Percentiles rank a stretch among this genome's conserved stretches.
phyloP scores from a whole-genome alignment of 37 sponge, comb jelly and placozoan species.

The Chondrilla cf. caribensis region DNA sequence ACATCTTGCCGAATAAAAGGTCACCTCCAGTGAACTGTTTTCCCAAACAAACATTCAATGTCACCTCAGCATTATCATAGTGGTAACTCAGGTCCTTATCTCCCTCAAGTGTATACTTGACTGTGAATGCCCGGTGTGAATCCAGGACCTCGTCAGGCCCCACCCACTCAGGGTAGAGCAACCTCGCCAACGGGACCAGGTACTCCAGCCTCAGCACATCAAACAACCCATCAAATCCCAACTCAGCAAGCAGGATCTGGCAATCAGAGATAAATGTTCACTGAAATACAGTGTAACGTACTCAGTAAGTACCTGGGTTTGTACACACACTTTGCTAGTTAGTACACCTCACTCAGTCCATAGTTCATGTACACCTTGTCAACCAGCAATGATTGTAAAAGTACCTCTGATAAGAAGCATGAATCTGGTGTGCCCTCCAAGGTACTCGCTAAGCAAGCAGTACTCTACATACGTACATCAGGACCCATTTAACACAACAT shows the following conservation, averaged over 20 bases:
- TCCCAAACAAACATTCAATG: conserved; percentile 81
- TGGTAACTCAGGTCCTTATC: conserved; percentile 75
- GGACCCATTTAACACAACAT: too few species aligned
- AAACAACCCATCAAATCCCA: conserved; percentile 75
- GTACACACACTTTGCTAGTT: neutral
- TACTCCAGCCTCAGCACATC: conserved; percentile 39
- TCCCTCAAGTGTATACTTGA: conserved; percentile 60
- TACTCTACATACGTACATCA: too few species aligned
- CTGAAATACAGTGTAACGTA: neutral
- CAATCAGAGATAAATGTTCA: neutral
- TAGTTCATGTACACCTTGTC: too few species aligned
- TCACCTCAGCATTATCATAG: conserved; percentile 91
- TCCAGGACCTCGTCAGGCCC: conserved; percentile 48
- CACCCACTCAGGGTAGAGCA: conserved; percentile 79
- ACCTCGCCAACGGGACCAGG: conserved; percentile 48
- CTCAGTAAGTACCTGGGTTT: neutral
- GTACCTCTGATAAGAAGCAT: neutral
- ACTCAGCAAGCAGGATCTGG: conserved; percentile 70
- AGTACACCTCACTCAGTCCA: neutral
- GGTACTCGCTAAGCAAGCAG: too few species aligned
- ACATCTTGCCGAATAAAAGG: conserved; percentile 72
- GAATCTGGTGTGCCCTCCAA: too few species aligned
- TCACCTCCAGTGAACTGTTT: conserved; percentile 69
- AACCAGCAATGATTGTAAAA: neutral
- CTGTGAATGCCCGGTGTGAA: conserved; percentile 75